phyloP scores from a whole-genome alignment of 1,140 invertebrate species.

The Papilio polyxenes region DNA sequence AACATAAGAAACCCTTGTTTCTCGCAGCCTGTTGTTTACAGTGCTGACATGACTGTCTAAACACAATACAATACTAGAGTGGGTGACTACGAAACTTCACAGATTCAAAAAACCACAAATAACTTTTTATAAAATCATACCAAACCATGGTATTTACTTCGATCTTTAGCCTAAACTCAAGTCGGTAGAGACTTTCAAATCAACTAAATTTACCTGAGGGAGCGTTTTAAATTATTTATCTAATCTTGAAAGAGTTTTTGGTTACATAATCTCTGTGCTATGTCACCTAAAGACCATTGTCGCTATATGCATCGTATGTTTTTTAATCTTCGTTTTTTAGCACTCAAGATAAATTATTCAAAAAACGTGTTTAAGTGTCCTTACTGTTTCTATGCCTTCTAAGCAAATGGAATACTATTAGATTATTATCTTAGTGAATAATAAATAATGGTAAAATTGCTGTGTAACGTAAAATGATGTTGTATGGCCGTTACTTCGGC shows the following conservation, averaged over 20 bases:
- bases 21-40: conserved; percentile 7
- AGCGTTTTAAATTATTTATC: not conserved
- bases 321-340: not conserved
- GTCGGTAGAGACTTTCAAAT: not conserved
- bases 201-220: not conserved
- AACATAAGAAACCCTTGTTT: conserved; percentile 8
- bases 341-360: not conserved
- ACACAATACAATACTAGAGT: not conserved
- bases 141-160: too few species aligned
- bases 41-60: conserved; percentile 4
- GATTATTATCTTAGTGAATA: not conserved
- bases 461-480: not conserved
- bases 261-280: not conserved
- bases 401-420: not conserved
- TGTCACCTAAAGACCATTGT: too few species aligned
- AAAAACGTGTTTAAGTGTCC: not conserved
- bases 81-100: not conserved
- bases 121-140: not conserved
- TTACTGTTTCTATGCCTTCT: not conserved
- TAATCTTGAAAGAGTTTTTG: not conserved
- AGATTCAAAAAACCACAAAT: not conserved
- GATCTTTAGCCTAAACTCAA: too few species aligned
- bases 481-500: not conserved
- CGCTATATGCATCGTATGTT: too few species aligned
- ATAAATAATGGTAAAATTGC: not conserved